phyloP scores from a whole-genome alignment of 92 coral and sea anemone genomes.

The Epizoanthus illoricatus region DNA sequence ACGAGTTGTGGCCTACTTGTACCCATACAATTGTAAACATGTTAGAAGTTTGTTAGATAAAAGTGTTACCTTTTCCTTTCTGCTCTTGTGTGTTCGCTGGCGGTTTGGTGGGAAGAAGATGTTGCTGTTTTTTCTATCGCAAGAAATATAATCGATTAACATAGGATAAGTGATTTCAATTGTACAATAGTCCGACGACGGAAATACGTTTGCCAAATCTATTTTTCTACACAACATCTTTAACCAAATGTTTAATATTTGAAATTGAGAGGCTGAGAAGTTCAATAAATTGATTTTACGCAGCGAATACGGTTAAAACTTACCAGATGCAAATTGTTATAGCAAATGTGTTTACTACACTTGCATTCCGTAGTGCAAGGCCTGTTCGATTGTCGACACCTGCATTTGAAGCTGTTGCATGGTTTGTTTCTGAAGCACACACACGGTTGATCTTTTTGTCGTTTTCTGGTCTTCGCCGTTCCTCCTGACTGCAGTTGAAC shows the following conservation, averaged over 20 bases:
- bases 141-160: no score
- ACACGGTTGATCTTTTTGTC: constrained; percentile 7
- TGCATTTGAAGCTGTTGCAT: constrained; percentile 43
- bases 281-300: no score
- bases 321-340: constrained; percentile 2
- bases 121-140: no score
- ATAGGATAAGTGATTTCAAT: no score
- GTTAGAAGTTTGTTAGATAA: no score
- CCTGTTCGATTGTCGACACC: constrained; percentile 25
- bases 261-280: background rate
- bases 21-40: no score
- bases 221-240: background rate
- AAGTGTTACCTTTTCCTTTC: no score
- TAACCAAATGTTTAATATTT: background rate
- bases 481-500: constrained; percentile 37
- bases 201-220: no score
- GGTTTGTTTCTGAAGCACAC: constrained; percentile 35
- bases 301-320: background rate
- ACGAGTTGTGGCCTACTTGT: no score
- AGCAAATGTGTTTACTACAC: constrained; percentile 21
- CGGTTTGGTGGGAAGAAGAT: no score
- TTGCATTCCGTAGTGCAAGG: constrained; percentile 39
- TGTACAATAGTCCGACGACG: no score
- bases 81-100: no score
- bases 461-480: background rate